Percentiles rank a stretch among this genome's conserved stretches.
phyloP scores from a whole-genome alignment of 2,888 invertebrate genomes.

The Carpatolechia fugitivella region DNA sequence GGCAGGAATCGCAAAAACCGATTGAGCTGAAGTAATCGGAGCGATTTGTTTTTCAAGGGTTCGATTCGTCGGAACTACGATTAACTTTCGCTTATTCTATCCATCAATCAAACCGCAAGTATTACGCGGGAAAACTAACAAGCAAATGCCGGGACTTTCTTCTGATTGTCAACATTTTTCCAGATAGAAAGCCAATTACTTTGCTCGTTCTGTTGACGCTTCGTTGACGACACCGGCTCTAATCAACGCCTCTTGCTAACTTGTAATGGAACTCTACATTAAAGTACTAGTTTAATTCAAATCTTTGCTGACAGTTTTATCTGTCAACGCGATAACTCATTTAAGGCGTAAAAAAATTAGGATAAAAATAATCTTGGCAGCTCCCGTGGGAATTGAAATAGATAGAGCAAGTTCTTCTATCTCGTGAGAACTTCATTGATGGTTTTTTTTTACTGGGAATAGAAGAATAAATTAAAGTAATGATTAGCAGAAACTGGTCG shows the following conservation, averaged over 20 bases:
- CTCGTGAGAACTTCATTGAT: background rate
- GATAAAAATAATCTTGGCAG: background rate
- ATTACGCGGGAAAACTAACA: constrained; percentile 30
- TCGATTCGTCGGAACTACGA: background rate
- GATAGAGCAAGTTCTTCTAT: background rate
- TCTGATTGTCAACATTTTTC: constrained; percentile 51
- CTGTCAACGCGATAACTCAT: too few relatives aligned
- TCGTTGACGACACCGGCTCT: background rate
- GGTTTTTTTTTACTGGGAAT: background rate
- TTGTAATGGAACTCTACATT: too few relatives aligned
- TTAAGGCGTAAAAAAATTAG: background rate
- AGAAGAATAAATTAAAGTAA: background rate
- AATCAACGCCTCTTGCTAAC: too few relatives aligned
- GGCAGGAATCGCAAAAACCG: too few relatives aligned
- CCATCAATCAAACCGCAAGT: constrained; percentile 2
- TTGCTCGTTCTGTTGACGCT: constrained; percentile 21
- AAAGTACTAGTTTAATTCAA: too few relatives aligned
- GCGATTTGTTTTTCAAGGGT: background rate
- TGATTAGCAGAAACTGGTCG: background rate
- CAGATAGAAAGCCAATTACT: constrained; percentile 58
- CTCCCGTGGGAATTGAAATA: background rate
- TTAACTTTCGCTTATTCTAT: constrained; percentile 6
- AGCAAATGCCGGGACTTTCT: constrained; percentile 42
- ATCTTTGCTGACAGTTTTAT: background rate
- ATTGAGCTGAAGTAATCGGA: too few relatives aligned